Base-by-base conservation (phyloP, 2,888 invertebrate species). In the Orchesella flavescens region DNA sequence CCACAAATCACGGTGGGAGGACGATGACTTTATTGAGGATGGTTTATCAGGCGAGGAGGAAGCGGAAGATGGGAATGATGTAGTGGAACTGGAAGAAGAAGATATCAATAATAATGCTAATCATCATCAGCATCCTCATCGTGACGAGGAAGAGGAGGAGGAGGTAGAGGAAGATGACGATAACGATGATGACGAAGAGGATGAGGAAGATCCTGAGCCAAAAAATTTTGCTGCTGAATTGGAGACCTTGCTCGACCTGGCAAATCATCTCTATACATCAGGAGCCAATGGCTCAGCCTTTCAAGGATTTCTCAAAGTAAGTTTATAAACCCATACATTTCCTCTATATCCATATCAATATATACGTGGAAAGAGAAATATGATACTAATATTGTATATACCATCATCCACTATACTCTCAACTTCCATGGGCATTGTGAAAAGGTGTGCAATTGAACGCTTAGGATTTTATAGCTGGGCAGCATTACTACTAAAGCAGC, bases 191-290 rank as follows among this genome's bases (percentile, higher is more conserved):
- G 65, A 72, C 43, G 72, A 73, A 7, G 44, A 68, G 13, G 43
- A 74, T 7, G 63, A 43, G 43, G 76, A 65, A 15, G 68, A 68
- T 44, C 21, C 57, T 12, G 63, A 77, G 81, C 87, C 81, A 61
- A 84, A 83, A 83, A 71, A 84, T 73, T 69, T 82, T 12, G 63
- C 71, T 61, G 76, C 82, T 66, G 82, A 85, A 49, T 76, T 88
- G 66, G 85, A 86, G 21, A 83, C 87, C 49, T 78, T 88, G 12
- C 79, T 88, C 66, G 83, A 87, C 59, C 78, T 88, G 2, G 87
- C 87, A 55, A 82, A 85, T 63, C 83, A 85, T 84, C 72, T 88
- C 59, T 88, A 88, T 75, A 76, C 85, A 59, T 84, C 86, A 76
- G 69, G 81, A 43, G 61, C 86, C 57, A 82, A 85, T 75, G 68